phyloP scores from a whole-genome alignment of 1,140 invertebrate genomes.

The Stenopsyche tienmushanensis region DNA sequence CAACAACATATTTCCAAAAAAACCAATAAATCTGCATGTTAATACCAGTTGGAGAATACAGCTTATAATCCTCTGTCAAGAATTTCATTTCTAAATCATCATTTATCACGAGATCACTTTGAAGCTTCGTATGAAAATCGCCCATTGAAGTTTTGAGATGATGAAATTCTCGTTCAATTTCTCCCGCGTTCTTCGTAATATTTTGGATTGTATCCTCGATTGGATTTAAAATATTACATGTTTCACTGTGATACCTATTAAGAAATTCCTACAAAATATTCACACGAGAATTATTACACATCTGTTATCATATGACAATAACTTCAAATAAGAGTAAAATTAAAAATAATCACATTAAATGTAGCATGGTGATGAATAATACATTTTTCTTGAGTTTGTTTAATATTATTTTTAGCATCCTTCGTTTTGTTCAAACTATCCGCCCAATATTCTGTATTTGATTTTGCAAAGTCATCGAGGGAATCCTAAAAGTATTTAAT shows the following conservation, averaged over 20 bases:
- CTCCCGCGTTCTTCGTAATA: slow-evolving; percentile 2
- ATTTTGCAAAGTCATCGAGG: slow-evolving; percentile 8
- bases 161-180: not conserved
- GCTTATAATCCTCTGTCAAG: slow-evolving; percentile 50
- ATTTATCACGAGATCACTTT: slow-evolving; percentile 16
- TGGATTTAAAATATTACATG: not conserved
- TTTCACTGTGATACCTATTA: slow-evolving; percentile 9
- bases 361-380: slow-evolving; percentile 21
- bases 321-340: too few species aligned
- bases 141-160: slow-evolving; percentile 29
- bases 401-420: slow-evolving; percentile 30
- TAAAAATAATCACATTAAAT: slow-evolving; percentile 29
- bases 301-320: too few species aligned
- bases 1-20: too few species aligned
- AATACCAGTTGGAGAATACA: slow-evolving; percentile 53
- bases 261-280: slow-evolving; percentile 14
- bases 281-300: too few species aligned
- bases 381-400: slow-evolving; percentile 7
- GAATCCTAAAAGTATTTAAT: slow-evolving; percentile 29
- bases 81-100: slow-evolving; percentile 45
- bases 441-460: slow-evolving; percentile 7
- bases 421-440: not conserved
- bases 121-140: slow-evolving; percentile 12
- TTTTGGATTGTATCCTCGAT: slow-evolving; percentile 13
- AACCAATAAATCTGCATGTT: slow-evolving; percentile 9